Evolutionary conservation across 2,797 vertebrate genomes (phyloP), one percentile per base, ranked within the genome.

Genomic region (Lindbergichthys nudifrons): DNA sequence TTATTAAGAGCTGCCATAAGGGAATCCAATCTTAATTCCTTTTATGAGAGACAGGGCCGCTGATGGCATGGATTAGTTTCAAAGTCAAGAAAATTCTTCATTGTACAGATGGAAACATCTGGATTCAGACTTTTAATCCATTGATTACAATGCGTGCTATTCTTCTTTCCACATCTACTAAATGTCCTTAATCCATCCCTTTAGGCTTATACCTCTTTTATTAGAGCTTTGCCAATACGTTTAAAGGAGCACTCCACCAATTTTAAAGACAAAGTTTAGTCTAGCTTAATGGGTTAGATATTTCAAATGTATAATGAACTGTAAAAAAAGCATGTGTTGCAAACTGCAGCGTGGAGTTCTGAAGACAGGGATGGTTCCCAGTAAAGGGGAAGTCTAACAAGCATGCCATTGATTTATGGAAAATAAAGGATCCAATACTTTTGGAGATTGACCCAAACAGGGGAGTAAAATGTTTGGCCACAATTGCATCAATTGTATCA

Each of bases 91-190:
- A 65, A 60, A 81, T 62, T 16, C 30, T 57, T 68, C 32, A 60
- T n/a, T 45, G 10, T 50, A 66, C 53, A 50, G n/a, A 14, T 62
- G 18, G 30, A 71, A 60, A 75, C 77, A 79, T 63, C 67, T 78
- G 64, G 54, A 79, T 64, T 59, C 36, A 70, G 61, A 11, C 21
- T 56, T 73, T 69, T 45, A 65, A 81, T 41, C 47, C 18, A 57
- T 6, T 47, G 3, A 32, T 70, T 21, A 23, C 21, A 18, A 57
- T 53, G 41, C 18, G 11, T 64, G 32, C 30, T 42, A 72, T 52
- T 51, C 18, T 48, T 71, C 47, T 50, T 16, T 57, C 41, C 21
- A 65, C 23, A 57, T 42, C 23, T 30, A 10, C 23, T 21, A 36
- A 59, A 5, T 70, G 56, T 66, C 12, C 30, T 50, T 56, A 39